A percentile compares a stretch with the other conserved stretches of the same genome.
Conservation (phyloP, 2,888 invertebrate species). For the Nemapogon koenigi region DNA sequence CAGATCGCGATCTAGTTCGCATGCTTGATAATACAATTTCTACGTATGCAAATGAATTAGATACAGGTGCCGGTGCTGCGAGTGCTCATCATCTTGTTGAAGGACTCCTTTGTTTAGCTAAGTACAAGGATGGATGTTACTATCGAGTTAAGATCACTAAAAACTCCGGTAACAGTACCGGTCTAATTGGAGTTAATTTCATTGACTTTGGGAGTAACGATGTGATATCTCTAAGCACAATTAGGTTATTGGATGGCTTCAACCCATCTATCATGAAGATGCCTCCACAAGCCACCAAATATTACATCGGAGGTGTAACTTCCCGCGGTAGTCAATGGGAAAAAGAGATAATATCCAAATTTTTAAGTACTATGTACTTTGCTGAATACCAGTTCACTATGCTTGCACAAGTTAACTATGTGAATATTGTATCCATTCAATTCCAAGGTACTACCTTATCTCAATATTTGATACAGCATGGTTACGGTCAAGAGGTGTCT, state of each 20-base stretch:
- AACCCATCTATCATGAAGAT: constrained; percentile 52
- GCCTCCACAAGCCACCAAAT: constrained; percentile 66
- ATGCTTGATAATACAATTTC: no score
- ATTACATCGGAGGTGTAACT: constrained; percentile 64
- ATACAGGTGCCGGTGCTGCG: no score
- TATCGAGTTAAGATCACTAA: constrained; percentile 69
- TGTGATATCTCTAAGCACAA: constrained; percentile 62
- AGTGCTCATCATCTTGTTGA: no score
- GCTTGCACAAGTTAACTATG: constrained; percentile 48
- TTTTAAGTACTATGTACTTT: constrained; percentile 48
- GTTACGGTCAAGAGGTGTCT: constrained; percentile 49
- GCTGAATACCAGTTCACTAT: constrained; percentile 40
- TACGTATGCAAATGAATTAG: no score
- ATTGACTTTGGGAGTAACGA: constrained; percentile 73
- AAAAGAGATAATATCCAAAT: constrained; percentile 38
- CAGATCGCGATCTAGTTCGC: no score
- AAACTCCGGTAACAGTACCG: constrained; percentile 45
- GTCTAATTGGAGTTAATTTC: constrained; percentile 69
- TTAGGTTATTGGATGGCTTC: constrained; percentile 63
- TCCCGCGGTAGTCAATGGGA: constrained; percentile 63
- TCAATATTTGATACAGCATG: constrained; percentile 42
- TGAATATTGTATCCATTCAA: no score
- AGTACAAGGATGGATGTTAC: constrained; percentile 70
- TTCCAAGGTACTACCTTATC: constrained; percentile 57
- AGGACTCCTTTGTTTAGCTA: constrained; percentile 74